Percentiles rank a stretch among this genome's conserved stretches.
Conservation (phyloP, 2,888 invertebrate species). For the Eledona agricola region DNA sequence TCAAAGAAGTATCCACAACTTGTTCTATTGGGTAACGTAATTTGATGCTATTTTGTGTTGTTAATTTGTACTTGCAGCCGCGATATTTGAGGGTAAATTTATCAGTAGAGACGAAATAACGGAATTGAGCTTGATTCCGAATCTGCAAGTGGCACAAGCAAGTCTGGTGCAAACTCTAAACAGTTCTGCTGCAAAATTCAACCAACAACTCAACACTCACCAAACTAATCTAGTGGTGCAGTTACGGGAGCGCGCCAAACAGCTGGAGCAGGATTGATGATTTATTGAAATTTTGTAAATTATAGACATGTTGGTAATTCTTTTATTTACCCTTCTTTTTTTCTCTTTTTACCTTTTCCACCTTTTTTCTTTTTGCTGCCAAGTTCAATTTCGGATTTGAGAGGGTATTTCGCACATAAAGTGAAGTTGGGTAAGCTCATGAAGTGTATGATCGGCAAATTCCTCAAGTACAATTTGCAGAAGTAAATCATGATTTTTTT, state of each 20-base stretch:
- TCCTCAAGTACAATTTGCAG: slow-evolving; percentile 56
- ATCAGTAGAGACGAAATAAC: slow-evolving; percentile 75
- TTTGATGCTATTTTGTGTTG: slow-evolving; percentile 1
- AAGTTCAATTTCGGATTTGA: slow-evolving; percentile 45
- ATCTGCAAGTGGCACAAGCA: slow-evolving; percentile 71
- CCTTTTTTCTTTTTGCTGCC: slow-evolving; percentile 32
- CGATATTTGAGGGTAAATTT: slow-evolving; percentile 75
- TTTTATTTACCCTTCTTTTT: slow-evolving; percentile 14
- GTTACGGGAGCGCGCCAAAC: slow-evolving; percentile 68
- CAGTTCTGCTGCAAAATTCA: slow-evolving; percentile 71
- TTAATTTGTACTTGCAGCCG: slow-evolving; percentile 67
- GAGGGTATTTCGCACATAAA: slow-evolving; percentile 51
- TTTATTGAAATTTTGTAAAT: slow-evolving; percentile 13
- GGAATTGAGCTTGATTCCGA: slow-evolving; percentile 72
- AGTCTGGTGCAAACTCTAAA: slow-evolving; percentile 76
- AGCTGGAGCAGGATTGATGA: slow-evolving; percentile 50
- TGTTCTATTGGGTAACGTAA: slow-evolving; percentile 70
- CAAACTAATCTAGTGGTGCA: slow-evolving; percentile 74
- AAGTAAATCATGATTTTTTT: slow-evolving; percentile 54
- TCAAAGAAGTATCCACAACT: slow-evolving; percentile 76
- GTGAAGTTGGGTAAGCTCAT: slow-evolving; percentile 58
- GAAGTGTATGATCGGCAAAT: slow-evolving; percentile 57
- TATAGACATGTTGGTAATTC: too few species aligned
- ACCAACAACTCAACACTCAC: slow-evolving; percentile 72
- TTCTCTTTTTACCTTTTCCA: slow-evolving; percentile 30